These are phyloP conservation scores for Pterois miles DNA, from an alignment of 2,797 vertebrate genomes.

Conservation along the genomic window DNA sequence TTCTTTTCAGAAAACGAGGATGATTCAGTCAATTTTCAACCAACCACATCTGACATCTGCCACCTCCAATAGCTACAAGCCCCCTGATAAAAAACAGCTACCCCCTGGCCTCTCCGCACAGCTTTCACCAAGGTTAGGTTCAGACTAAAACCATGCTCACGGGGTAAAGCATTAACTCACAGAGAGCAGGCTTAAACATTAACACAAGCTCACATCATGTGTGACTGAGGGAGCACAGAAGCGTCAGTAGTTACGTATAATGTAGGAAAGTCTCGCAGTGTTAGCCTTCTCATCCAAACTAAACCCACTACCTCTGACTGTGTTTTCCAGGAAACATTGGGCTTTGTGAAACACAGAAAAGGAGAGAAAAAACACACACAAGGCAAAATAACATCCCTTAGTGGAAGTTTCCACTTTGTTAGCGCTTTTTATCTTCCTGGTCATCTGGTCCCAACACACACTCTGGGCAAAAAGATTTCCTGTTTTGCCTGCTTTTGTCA, in stretches of 20 bases:
- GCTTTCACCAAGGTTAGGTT: conserved; percentile 25
- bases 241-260: conserved; percentile 44
- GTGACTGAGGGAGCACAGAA: conserved; percentile 69
- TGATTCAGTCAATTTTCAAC: neutral
- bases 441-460: conserved; percentile 96
- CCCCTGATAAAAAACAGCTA: neutral
- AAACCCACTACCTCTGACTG: conserved; percentile 58
- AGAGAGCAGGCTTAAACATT: conserved; percentile 83
- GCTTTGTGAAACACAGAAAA: conserved; percentile 81
- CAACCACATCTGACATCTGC: conserved; percentile 1
- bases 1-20: conserved; percentile 18
- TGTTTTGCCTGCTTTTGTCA: conserved; percentile 98
- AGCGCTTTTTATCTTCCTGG: conserved; percentile 94
- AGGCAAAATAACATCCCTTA: conserved; percentile 86
- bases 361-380: conserved; percentile 80
- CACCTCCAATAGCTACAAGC: conserved; percentile 11
- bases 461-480: conserved; percentile 93
- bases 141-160: conserved; percentile 37
- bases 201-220: conserved; percentile 70
- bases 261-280: conserved; percentile 39
- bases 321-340: conserved; percentile 91
- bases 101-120: neutral
- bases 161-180: conserved; percentile 83
- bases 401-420: conserved; percentile 98
- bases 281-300: conserved; percentile 47